A percentile compares a stretch with the other conserved stretches of the same genome.
Conservation (phyloP, 1,140 invertebrate species). For the Zelostemma sp. region DNA sequence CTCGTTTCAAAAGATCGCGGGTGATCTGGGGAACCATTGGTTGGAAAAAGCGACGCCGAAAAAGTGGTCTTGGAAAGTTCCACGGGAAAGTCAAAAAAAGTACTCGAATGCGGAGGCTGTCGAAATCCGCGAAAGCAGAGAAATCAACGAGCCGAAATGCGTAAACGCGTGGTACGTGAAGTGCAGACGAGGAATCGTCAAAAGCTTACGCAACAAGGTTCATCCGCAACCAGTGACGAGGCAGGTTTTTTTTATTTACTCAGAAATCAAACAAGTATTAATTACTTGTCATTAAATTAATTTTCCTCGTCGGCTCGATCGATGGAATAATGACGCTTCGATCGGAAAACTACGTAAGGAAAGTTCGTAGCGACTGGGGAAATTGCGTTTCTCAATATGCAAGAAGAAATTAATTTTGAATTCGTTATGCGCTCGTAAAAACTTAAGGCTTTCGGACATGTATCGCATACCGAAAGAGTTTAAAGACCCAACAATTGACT, state of each 20-base stretch:
- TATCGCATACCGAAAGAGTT: background rate
- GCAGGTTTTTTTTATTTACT: constrained; percentile 34
- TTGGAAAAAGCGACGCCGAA: background rate
- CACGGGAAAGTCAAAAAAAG: background rate
- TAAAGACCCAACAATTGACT: constrained; percentile 5
- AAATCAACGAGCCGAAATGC: background rate
- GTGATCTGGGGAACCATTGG: background rate
- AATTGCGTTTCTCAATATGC: no score
- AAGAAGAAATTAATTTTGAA: background rate
- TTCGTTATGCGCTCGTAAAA: background rate
- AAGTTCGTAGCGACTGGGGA: no score
- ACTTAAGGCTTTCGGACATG: background rate
- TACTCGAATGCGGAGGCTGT: background rate
- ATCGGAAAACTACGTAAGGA: no score
- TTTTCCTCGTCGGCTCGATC: no score
- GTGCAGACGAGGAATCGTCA: constrained; percentile 46
- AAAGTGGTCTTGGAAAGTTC: background rate
- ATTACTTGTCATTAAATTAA: no score
- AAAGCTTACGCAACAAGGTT: constrained; percentile 46
- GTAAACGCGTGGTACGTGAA: constrained; percentile 40
- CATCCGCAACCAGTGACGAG: constrained; percentile 23
- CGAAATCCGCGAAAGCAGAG: background rate
- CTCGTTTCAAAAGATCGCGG: background rate
- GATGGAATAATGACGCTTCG: no score
- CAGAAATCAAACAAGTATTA: no score